Conservation (phyloP, 2,797 vertebrate genomes). For the Chloroceryle amazona region DNA sequence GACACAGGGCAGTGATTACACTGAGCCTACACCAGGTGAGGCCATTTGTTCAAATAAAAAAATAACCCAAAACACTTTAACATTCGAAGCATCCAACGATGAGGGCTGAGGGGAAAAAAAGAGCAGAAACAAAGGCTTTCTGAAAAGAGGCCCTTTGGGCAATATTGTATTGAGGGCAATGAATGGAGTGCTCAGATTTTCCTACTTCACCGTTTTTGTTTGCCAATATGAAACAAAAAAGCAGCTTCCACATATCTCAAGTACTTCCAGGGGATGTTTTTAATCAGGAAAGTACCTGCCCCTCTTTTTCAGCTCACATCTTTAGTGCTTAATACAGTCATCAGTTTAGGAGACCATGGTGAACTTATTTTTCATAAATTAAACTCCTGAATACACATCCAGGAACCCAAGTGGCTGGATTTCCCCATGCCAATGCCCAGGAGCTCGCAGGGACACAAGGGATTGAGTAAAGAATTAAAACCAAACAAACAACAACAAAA, state of each 20-base stretch:
- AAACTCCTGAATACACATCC: background rate
- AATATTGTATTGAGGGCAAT: background rate
- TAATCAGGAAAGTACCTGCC: background rate
- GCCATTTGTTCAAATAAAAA: background rate
- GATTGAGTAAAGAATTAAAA: background rate
- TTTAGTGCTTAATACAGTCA: background rate
- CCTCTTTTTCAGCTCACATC: background rate
- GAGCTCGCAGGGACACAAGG: background rate
- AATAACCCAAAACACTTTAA: background rate
- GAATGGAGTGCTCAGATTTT: background rate
- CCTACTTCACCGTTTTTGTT: background rate
- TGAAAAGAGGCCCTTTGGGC: background rate
- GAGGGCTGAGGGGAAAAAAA: background rate
- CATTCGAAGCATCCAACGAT: background rate
- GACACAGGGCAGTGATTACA: background rate
- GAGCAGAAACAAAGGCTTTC: background rate
- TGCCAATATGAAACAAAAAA: background rate
- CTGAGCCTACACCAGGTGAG: background rate
- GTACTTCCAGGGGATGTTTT: background rate
- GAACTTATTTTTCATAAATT: background rate
- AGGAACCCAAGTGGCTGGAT: background rate
- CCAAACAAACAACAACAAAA: too few relatives aligned
- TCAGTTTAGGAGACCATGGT: background rate
- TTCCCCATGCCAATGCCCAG: background rate
- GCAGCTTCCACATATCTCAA: background rate